Evolutionary conservation across 2,888 invertebrate genomes (phyloP).

Genomic region (Nephrotoma appendiculata): DNA sequence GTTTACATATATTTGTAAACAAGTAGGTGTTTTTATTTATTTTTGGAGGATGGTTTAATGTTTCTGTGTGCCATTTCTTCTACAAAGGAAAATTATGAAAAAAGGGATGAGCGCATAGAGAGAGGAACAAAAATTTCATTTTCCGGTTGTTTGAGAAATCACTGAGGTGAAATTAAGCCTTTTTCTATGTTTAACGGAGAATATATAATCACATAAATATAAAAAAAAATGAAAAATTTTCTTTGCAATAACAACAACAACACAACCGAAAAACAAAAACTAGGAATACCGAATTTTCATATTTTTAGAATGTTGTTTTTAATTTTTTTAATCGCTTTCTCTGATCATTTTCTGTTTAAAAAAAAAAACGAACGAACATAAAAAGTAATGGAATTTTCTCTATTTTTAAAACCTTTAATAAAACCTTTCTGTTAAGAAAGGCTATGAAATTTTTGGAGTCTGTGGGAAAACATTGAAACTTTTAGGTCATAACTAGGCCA

Average conservation of each 20-base stretch:
- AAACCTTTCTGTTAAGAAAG: too few species aligned
- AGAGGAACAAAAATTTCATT: neutral
- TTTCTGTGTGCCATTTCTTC: neutral
- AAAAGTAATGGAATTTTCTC: neutral
- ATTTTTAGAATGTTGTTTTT: neutral
- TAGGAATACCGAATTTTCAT: neutral
- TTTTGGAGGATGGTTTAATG: neutral
- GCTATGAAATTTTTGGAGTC: too few species aligned
- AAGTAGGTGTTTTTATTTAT: neutral
- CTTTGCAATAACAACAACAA: neutral
- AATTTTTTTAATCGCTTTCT: neutral
- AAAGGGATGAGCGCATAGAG: neutral
- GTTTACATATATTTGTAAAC: neutral
- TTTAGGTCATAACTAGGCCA: too few species aligned
- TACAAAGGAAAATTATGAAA: neutral
- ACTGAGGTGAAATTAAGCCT: slow-evolving; percentile 2
- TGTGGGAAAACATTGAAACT: too few species aligned
- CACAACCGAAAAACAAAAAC: neutral
- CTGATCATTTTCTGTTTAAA: neutral
- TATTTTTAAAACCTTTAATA: neutral
- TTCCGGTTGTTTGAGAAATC: slow-evolving; percentile 3
- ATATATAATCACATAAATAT: neutral
- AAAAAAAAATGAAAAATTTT: neutral
- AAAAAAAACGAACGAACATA: neutral
- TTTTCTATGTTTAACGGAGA: slow-evolving; percentile 3